phyloP scores from a whole-genome alignment of 1,140 invertebrate species.

The Orussus abietinus region DNA sequence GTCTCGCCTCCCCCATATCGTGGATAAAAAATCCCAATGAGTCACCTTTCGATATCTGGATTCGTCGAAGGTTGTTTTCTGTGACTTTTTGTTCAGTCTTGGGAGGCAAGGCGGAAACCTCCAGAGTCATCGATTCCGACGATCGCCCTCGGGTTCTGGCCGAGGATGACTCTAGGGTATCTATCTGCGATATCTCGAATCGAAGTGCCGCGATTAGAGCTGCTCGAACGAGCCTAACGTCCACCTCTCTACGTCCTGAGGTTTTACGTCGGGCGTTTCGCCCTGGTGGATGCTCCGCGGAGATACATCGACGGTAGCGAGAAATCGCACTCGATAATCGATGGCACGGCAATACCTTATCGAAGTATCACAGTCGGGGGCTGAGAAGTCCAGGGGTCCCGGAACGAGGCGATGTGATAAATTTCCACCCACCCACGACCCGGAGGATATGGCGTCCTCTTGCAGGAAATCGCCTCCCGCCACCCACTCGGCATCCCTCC shows the following conservation, averaged over 20 bases:
- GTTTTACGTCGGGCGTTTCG: too few relatives aligned
- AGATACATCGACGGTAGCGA: slow-evolving; percentile 29
- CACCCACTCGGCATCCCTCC: too few relatives aligned
- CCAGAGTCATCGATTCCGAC: neutral
- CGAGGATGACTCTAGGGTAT: neutral
- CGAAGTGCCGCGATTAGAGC: neutral
- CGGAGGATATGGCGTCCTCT: slow-evolving; percentile 19
- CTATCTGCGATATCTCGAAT: neutral
- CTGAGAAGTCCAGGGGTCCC: slow-evolving; percentile 13
- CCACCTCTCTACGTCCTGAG: too few relatives aligned
- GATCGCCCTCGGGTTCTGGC: neutral
- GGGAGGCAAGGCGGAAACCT: too few relatives aligned
- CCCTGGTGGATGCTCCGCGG: too few relatives aligned
- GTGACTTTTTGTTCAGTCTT: too few relatives aligned
- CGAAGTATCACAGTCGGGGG: slow-evolving; percentile 28
- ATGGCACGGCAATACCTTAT: slow-evolving; percentile 35
- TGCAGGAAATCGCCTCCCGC: slow-evolving; percentile 16
- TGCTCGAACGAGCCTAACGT: too few relatives aligned
- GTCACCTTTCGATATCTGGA: too few relatives aligned
- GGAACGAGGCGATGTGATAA: slow-evolving; percentile 23
- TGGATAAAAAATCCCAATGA: too few relatives aligned
- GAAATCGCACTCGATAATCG: slow-evolving; percentile 42
- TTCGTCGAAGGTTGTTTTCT: too few relatives aligned
- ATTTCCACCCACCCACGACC: slow-evolving; percentile 10
- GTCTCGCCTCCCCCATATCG: too few relatives aligned